A percentile compares a stretch with the other conserved stretches of the same genome.
phyloP scores from a whole-genome alignment of 1,140 invertebrate species.

The Macrobrachium nipponense region DNA sequence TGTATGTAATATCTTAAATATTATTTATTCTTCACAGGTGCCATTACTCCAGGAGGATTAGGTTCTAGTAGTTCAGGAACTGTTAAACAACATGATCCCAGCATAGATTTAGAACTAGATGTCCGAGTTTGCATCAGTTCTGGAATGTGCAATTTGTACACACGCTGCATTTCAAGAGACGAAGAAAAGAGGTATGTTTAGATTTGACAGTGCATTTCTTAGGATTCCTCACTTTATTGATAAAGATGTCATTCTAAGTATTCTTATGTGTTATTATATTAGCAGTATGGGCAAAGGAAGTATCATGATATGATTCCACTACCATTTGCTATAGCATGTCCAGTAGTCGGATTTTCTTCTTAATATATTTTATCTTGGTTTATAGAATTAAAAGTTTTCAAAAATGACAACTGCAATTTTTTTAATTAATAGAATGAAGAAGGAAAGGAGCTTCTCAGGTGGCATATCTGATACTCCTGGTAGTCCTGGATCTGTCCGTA shows the following conservation, averaged over 20 bases:
- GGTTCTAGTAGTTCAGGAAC: conserved; percentile 40
- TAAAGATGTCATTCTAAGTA: not conserved
- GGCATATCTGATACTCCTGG: conserved; percentile 75
- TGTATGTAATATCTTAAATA: not conserved
- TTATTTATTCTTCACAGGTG: not conserved
- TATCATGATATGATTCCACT: no score
- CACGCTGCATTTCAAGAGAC: conserved; percentile 80
- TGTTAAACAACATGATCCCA: conserved; percentile 77
- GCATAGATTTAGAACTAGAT: conserved; percentile 95
- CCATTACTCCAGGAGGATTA: conserved; percentile 46
- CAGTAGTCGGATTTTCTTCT: no score
- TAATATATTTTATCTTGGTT: not conserved
- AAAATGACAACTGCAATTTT: no score
- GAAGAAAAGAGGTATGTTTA: conserved; percentile 76
- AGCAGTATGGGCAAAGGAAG: no score
- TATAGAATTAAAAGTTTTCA: no score
- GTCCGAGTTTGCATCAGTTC: conserved; percentile 97
- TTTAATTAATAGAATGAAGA: conserved; percentile 71
- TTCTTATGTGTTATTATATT: no score
- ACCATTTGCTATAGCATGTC: no score
- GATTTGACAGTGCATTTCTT: no score
- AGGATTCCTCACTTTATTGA: conserved; percentile 6
- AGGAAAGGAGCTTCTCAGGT: conserved; percentile 80
- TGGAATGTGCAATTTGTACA: conserved; percentile 96
- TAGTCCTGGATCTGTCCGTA: conserved; percentile 68